Evolutionary conservation across 2,797 vertebrate genomes (phyloP).

Genomic region (Brachyalestes nurse): DNA sequence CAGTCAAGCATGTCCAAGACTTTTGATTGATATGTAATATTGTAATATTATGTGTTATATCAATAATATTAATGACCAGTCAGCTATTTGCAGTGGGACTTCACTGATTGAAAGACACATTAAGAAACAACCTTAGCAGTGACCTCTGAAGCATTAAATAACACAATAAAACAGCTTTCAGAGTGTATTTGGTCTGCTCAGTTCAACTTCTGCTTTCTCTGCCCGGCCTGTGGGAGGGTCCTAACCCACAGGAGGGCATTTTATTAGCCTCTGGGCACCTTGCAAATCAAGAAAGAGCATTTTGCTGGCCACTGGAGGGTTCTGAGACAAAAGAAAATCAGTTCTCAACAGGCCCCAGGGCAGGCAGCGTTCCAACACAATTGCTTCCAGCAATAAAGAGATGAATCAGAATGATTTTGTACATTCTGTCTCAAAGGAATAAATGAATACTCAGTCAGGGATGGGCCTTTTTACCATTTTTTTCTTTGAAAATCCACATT

Average conservation of each 20-base stretch:
- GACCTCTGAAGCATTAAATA: background rate
- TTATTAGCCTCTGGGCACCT: constrained; percentile 6
- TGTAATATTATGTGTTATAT: too few relatives aligned
- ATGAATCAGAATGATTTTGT: background rate
- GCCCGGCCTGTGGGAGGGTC: background rate
- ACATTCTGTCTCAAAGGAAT: background rate
- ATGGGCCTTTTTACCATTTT: background rate
- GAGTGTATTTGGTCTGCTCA: background rate
- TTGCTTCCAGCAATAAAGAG: background rate
- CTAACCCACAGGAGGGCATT: background rate
- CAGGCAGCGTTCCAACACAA: background rate
- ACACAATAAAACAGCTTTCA: background rate
- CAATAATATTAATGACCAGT: too few relatives aligned
- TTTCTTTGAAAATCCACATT: background rate
- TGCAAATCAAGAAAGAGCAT: constrained; percentile 38
- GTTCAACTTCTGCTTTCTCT: constrained; percentile 4
- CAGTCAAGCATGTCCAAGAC: background rate
- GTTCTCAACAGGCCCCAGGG: background rate
- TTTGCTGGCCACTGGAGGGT: constrained; percentile 22
- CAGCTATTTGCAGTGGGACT: background rate
- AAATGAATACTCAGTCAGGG: background rate
- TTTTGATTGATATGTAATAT: too few relatives aligned
- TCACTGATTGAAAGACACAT: background rate
- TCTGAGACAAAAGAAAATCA: constrained; percentile 4
- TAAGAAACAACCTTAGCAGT: background rate